A percentile compares a stretch with the other conserved stretches of the same genome.
phyloP scores from a whole-genome alignment of 2,113 vertebrate genomes.

The Platysternon megacephalum region DNA sequence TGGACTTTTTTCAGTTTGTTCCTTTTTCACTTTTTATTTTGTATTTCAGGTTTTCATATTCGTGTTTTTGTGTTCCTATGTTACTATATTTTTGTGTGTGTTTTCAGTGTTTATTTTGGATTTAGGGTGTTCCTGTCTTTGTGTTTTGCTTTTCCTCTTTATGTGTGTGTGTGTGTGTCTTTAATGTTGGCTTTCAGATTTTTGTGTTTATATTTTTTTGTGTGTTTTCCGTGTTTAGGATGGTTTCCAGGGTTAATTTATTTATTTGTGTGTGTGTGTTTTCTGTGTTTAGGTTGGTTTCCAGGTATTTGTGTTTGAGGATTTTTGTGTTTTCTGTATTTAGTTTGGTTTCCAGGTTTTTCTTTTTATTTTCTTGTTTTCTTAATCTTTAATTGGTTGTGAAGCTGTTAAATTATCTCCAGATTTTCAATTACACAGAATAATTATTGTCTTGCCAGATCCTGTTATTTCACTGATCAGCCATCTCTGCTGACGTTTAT shows the following conservation, averaged over 20 bases:
- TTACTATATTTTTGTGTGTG: neutral
- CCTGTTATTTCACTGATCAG: neutral
- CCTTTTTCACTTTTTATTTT: neutral
- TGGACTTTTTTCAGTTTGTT: neutral
- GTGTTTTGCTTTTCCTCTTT: neutral
- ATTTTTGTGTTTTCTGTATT: neutral
- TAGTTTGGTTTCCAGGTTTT: fast-evolving
- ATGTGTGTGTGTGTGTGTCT: neutral
- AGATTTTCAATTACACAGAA: neutral
- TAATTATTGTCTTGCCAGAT: neutral
- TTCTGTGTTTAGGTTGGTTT: neutral
- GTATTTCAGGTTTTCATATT: neutral
- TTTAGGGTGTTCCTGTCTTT: neutral
- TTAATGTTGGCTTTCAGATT: neutral
- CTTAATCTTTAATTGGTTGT: neutral
- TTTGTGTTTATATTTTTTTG: neutral
- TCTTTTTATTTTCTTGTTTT: neutral
- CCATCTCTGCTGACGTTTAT: neutral
- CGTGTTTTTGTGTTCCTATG: neutral
- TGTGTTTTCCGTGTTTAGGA: neutral
- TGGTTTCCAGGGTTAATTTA: neutral
- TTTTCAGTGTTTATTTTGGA: neutral
- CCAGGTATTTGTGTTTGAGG: neutral
- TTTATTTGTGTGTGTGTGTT: neutral
- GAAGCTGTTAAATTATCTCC: neutral